These are phyloP conservation scores for Drosophila teissieri DNA, from an alignment of 1,140 invertebrate species.

Conservation along the genomic window DNA sequence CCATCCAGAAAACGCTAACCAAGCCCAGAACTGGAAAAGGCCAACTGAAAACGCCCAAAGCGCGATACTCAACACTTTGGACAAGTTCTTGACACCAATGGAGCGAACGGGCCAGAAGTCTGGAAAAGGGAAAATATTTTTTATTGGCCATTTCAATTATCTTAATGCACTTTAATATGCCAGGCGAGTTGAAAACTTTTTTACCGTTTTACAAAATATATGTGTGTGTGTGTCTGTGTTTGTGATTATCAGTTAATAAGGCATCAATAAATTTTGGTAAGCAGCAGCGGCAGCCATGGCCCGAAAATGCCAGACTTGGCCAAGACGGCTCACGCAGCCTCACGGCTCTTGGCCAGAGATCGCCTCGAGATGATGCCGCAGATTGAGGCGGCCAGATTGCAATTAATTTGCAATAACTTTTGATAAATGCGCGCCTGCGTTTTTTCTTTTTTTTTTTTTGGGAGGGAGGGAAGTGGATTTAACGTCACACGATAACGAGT, in stretches of 20 bases:
- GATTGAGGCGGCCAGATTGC: slow-evolving; percentile 67
- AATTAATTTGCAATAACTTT: slow-evolving; percentile 84
- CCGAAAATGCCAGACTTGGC: slow-evolving; percentile 17
- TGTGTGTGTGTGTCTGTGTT: slow-evolving; percentile 46
- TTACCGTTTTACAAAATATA: slow-evolving; percentile 64
- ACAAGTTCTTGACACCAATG: slow-evolving; percentile 77
- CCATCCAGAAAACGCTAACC: slow-evolving; percentile 2
- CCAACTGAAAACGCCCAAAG: slow-evolving; percentile 71
- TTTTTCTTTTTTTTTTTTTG: background rate
- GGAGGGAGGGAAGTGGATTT: slow-evolving; percentile 56
- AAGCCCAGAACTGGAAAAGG: slow-evolving; percentile 6
- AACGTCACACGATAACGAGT: slow-evolving; percentile 72
- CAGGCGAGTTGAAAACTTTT: slow-evolving; percentile 55
- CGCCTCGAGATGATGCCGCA: slow-evolving; percentile 69
- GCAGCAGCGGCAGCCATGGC: slow-evolving; percentile 26
- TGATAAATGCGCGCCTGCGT: slow-evolving; percentile 70
- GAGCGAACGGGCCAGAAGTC: slow-evolving; percentile 1
- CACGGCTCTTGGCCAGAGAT: slow-evolving; percentile 68
- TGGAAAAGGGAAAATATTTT: slow-evolving; percentile 77
- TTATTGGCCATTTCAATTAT: slow-evolving; percentile 84
- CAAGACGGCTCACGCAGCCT: slow-evolving; percentile 41
- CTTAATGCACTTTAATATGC: slow-evolving; percentile 83
- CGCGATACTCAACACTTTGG: slow-evolving; percentile 80
- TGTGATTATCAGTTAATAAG: slow-evolving; percentile 81
- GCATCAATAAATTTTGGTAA: slow-evolving; percentile 68